A percentile compares a stretch with the other conserved stretches of the same genome.
These are phyloP conservation scores for Galerucella nymphaeae DNA, from an alignment of 2,888 invertebrate species.

Conservation along the genomic window DNA sequence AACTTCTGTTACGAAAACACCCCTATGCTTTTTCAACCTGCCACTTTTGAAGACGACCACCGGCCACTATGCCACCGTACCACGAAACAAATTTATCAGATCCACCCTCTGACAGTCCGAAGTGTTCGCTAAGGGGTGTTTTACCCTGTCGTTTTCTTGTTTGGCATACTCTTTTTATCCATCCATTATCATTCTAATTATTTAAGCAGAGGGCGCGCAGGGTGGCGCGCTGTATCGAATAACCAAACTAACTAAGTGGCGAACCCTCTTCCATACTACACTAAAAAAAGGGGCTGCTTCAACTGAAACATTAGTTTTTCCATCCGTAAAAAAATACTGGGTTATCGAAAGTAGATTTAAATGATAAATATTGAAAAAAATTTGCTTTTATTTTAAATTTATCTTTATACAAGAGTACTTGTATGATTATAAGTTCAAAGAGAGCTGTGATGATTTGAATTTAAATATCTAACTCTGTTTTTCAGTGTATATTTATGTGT, in stretches of 20 bases:
- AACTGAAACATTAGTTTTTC: too few relatives aligned
- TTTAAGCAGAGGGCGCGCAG: slow-evolving; percentile 61
- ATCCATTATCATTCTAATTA: slow-evolving; percentile 67
- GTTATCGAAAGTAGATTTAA: too few relatives aligned
- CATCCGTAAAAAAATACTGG: too few relatives aligned
- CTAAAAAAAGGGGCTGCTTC: slow-evolving; percentile 23
- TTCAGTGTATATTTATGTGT: slow-evolving; percentile 8
- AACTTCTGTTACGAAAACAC: slow-evolving; percentile 27
- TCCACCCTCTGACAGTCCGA: slow-evolving; percentile 62
- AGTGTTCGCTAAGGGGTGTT: slow-evolving; percentile 59
- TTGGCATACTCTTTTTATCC: slow-evolving; percentile 64
- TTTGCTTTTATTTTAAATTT: too few relatives aligned
- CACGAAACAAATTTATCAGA: slow-evolving; percentile 65
- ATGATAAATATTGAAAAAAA: too few relatives aligned
- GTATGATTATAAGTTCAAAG: background rate
- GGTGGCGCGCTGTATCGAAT: slow-evolving; percentile 59
- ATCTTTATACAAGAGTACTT: background rate
- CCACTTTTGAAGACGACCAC: slow-evolving; percentile 58
- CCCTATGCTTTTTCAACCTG: slow-evolving; percentile 56
- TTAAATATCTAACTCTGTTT: background rate
- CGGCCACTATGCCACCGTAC: slow-evolving; percentile 54
- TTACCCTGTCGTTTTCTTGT: slow-evolving; percentile 58
- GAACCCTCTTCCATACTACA: slow-evolving; percentile 51
- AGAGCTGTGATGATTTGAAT: background rate
- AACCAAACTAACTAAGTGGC: slow-evolving; percentile 66